Percentiles rank a stretch among this genome's conserved stretches.
These are phyloP conservation scores for Drosophila lacteicornis DNA, from an alignment of 1,140 invertebrate genomes.

Conservation along the genomic window DNA sequence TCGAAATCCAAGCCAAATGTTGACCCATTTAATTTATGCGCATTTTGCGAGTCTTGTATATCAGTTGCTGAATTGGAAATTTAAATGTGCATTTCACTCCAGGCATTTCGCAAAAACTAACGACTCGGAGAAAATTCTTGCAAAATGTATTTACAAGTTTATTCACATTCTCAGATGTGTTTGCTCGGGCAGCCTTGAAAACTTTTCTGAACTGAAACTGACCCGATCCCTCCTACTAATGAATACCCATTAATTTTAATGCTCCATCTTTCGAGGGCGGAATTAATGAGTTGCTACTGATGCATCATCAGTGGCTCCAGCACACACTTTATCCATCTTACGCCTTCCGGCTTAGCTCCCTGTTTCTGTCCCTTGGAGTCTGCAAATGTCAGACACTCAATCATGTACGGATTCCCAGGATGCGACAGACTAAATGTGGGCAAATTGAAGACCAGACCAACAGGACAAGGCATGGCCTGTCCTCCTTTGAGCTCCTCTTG, in stretches of 20 bases:
- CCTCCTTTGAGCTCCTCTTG: slow-evolving; percentile 16
- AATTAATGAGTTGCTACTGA: slow-evolving; percentile 65
- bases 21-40: slow-evolving; percentile 52
- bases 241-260: slow-evolving; percentile 69
- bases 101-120: slow-evolving; percentile 23
- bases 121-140: slow-evolving; percentile 18
- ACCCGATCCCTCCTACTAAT: slow-evolving; percentile 49
- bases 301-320: slow-evolving; percentile 34
- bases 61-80: slow-evolving; percentile 50
- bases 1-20: slow-evolving; percentile 34
- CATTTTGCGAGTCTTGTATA: slow-evolving; percentile 58
- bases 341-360: slow-evolving; percentile 29
- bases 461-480: slow-evolving; percentile 17
- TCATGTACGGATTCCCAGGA: slow-evolving; percentile 46
- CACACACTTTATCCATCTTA: slow-evolving; percentile 24
- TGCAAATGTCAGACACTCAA: slow-evolving; percentile 69
- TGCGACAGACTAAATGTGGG: slow-evolving; percentile 15
- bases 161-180: background rate
- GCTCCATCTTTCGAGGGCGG: slow-evolving; percentile 43
- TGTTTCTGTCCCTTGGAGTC: slow-evolving; percentile 12
- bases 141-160: slow-evolving; percentile 20
- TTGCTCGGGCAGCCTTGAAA: slow-evolving; percentile 50
- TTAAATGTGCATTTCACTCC: slow-evolving; percentile 38
- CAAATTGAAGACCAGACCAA: slow-evolving; percentile 21
- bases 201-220: slow-evolving; percentile 20